These are phyloP conservation scores for Rhagium mordax DNA, from an alignment of 2,888 invertebrate species.

Conservation along the genomic window DNA sequence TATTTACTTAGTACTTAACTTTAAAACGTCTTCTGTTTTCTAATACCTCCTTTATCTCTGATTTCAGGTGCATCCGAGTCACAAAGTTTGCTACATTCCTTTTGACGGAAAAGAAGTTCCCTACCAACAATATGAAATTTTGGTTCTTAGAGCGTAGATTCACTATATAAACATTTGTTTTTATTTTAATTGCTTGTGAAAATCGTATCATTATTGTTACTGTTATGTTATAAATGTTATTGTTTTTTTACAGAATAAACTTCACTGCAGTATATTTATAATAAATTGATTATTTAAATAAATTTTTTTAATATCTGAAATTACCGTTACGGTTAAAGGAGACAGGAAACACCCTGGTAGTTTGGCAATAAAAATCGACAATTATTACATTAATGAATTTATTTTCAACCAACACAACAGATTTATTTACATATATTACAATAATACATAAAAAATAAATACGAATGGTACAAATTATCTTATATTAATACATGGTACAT, in stretches of 20 bases:
- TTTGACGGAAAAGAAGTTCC: constrained; percentile 49
- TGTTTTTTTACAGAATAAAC: too few relatives aligned
- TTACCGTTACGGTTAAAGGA: too few relatives aligned
- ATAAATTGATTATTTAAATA: too few relatives aligned
- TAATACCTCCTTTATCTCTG: not conserved
- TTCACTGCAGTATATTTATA: too few relatives aligned
- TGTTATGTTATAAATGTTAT: too few relatives aligned
- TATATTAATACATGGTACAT: not conserved
- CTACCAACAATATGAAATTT: constrained; percentile 48
- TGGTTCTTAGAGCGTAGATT: constrained; percentile 41
- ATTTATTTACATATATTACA: constrained; percentile 29
- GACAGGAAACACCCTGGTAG: too few relatives aligned
- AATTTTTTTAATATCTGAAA: too few relatives aligned
- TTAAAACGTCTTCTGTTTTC: too few relatives aligned
- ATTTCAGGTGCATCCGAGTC: constrained; percentile 52
- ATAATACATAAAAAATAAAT: constrained; percentile 19
- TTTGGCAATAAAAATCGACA: constrained; percentile 71
- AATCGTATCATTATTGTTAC: too few relatives aligned
- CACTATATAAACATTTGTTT: not conserved
- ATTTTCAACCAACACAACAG: constrained; percentile 12
- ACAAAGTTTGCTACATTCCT: constrained; percentile 49
- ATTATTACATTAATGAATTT: constrained; percentile 63
- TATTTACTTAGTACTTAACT: too few relatives aligned
- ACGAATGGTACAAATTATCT: not conserved
- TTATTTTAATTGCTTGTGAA: not conserved